phyloP scores from a whole-genome alignment of 2,797 vertebrate genomes.

The Hybognathus amarus region DNA sequence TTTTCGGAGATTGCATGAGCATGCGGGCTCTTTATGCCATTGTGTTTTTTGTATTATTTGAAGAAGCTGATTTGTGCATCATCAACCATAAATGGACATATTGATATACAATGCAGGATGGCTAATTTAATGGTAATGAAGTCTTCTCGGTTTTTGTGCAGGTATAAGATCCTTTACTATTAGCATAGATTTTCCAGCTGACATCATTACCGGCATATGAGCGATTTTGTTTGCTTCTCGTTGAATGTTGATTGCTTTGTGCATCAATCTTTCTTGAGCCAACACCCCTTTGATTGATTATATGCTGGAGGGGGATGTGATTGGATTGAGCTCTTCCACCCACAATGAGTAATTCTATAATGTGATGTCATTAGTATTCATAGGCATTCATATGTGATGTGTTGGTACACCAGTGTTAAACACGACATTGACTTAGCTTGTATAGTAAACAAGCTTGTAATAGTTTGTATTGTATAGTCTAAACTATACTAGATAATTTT shows the following conservation, averaged over 20 bases:
- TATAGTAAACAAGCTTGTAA: too few relatives aligned
- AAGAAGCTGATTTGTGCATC: background rate
- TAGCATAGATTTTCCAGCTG: slow-evolving; percentile 21
- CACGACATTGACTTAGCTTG: background rate
- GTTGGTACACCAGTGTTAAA: background rate
- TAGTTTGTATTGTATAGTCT: too few relatives aligned
- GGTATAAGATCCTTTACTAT: slow-evolving; percentile 10
- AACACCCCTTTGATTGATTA: slow-evolving; percentile 32
- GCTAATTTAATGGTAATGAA: slow-evolving; percentile 28
- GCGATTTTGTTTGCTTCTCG: background rate
- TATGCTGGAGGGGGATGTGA: background rate
- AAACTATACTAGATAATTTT: background rate
- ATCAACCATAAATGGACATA: background rate
- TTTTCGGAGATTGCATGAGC: background rate
- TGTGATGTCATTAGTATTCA: slow-evolving; percentile 10
- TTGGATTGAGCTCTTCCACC: slow-evolving; percentile 17
- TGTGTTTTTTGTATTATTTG: background rate
- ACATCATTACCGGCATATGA: slow-evolving; percentile 7
- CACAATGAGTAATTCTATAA: background rate
- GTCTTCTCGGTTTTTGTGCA: slow-evolving; percentile 29
- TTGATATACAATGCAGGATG: background rate
- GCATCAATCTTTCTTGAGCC: slow-evolving; percentile 29
- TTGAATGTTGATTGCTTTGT: slow-evolving; percentile 30
- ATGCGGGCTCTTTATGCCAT: background rate
- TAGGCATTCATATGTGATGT: background rate